These are phyloP conservation scores for Nasua narica DNA, from an alignment of 2,797 vertebrate genomes.

Conservation along the genomic window DNA sequence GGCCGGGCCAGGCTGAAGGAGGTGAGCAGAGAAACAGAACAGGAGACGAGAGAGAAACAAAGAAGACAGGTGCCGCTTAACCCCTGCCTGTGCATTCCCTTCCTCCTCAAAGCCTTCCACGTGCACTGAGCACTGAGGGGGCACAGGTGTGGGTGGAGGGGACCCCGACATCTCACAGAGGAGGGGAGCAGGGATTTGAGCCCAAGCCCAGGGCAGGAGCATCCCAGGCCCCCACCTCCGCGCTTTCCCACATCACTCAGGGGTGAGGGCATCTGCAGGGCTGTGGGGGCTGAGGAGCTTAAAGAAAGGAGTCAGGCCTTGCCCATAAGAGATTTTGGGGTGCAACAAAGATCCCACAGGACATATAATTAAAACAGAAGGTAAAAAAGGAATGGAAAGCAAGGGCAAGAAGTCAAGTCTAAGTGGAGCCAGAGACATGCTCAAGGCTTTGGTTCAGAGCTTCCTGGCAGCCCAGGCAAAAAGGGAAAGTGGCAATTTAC, in stretches of 20 bases:
- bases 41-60: fast-evolving
- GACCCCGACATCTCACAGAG: fast-evolving
- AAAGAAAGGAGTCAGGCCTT: not conserved
- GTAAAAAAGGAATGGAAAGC: not conserved
- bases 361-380: not conserved
- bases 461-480: not conserved
- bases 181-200: not conserved
- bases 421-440: not conserved
- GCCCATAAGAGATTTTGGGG: not conserved
- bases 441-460: not conserved
- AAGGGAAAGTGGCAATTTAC: not conserved
- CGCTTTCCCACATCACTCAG: not conserved
- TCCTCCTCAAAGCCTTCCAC: fast-evolving
- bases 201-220: fast-evolving
- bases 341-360: not conserved
- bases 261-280: not conserved
- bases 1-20: not conserved
- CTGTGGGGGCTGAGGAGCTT: not conserved
- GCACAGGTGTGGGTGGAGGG: fast-evolving
- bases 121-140: fast-evolving
- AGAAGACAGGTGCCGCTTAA: fast-evolving
- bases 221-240: fast-evolving
- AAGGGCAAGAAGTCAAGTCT: not conserved
- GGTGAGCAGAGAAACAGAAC: not conserved
- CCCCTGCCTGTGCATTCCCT: not conserved